Percentiles rank a stretch among this genome's conserved stretches.
phyloP scores from a whole-genome alignment of 1,140 invertebrate species.

The Trypoxylus dichotomus region DNA sequence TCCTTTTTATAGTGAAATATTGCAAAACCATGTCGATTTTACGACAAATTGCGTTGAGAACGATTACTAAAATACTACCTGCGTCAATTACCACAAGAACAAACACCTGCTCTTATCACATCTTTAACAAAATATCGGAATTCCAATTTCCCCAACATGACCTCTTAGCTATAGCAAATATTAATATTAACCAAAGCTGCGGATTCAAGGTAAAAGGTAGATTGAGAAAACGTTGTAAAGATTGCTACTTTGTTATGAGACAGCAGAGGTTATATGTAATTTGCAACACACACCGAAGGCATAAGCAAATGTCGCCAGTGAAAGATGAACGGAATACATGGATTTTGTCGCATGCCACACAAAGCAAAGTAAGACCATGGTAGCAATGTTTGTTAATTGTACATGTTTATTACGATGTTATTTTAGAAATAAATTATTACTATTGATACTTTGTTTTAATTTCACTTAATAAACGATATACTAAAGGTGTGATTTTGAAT shows the following conservation, averaged over 20 bases:
- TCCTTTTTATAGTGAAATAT: neutral
- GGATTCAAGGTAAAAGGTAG: slow-evolving; percentile 64
- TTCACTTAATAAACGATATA: neutral
- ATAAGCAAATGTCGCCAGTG: slow-evolving; percentile 76
- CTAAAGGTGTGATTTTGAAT: too few species aligned
- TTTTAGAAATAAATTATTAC: neutral
- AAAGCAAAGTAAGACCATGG: slow-evolving; percentile 64
- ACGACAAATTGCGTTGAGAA: neutral
- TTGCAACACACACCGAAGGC: slow-evolving; percentile 72
- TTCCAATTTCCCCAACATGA: neutral
- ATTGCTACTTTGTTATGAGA: slow-evolving; percentile 72
- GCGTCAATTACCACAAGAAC: neutral
- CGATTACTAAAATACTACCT: neutral
- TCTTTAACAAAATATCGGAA: neutral
- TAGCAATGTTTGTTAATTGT: slow-evolving; percentile 38
- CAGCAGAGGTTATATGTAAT: slow-evolving; percentile 71
- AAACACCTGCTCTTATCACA: neutral
- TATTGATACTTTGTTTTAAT: neutral
- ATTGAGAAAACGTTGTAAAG: slow-evolving; percentile 69
- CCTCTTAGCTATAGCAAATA: neutral
- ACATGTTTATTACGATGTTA: neutral
- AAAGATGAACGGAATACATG: slow-evolving; percentile 66
- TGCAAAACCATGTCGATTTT: neutral
- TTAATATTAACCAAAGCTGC: slow-evolving; percentile 41
- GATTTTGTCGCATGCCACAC: slow-evolving; percentile 71